Conservation (phyloP, 2,797 vertebrate species). For the Avahi laniger region DNA sequence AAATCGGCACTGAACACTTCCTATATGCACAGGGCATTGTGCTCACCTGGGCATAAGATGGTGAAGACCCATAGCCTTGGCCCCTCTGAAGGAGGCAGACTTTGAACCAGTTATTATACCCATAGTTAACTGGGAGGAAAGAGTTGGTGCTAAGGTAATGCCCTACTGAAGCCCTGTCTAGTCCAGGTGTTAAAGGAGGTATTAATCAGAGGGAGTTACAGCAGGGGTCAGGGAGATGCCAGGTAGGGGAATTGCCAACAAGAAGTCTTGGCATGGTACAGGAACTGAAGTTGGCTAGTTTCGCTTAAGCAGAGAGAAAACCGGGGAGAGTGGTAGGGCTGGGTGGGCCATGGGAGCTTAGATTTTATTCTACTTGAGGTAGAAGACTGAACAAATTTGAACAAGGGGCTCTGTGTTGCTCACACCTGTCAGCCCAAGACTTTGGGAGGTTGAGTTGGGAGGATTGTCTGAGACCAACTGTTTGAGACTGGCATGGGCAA, state of each 20-base stretch:
- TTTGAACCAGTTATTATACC: neutral
- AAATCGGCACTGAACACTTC: too few relatives aligned
- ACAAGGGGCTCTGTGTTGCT: neutral
- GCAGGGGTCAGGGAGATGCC: neutral
- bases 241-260: neutral
- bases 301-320: neutral
- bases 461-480: neutral
- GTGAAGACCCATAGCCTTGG: neutral
- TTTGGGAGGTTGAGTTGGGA: neutral
- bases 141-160: neutral
- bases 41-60: neutral
- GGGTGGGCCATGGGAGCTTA: too few relatives aligned
- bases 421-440: neutral
- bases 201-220: neutral
- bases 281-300: neutral
- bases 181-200: neutral
- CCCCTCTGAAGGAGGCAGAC: neutral
- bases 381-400: neutral
- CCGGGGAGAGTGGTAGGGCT: neutral
- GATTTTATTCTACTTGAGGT: neutral
- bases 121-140: neutral
- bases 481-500: neutral
- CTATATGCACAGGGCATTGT: neutral
- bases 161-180: neutral
- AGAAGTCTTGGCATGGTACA: neutral